Percentiles rank a stretch among this genome's conserved stretches.
Evolutionary conservation across 2,797 vertebrate species (phyloP).

Genomic region (Tragopan temminckii): DNA sequence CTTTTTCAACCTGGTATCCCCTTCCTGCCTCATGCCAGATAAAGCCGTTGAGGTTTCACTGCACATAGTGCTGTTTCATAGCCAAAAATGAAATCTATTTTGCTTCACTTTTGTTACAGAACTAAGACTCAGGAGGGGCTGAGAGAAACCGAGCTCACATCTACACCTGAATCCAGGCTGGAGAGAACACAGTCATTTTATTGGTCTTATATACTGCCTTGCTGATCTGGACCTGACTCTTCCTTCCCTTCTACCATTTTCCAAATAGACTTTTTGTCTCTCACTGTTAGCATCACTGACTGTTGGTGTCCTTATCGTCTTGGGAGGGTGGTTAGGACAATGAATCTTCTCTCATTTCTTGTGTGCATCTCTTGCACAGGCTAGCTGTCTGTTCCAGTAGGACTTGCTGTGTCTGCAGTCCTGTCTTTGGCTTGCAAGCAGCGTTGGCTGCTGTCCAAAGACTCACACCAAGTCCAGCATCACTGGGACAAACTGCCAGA

Average conservation of each 20-base stretch:
- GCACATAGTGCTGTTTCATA: not conserved
- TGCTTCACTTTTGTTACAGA: not conserved
- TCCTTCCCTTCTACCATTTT: not conserved
- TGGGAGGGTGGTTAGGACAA: not conserved
- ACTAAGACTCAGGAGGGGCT: not conserved
- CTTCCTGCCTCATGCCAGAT: not conserved
- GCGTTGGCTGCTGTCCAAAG: not conserved
- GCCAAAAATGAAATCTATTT: not conserved
- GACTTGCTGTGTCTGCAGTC: not conserved
- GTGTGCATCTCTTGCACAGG: rapidly evolving
- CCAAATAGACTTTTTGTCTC: not conserved
- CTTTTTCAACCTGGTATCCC: not conserved
- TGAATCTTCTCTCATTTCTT: not conserved
- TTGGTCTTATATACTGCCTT: not conserved
- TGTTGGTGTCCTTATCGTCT: not conserved
- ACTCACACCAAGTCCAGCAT: not conserved
- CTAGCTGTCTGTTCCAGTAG: not conserved
- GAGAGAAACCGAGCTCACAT: not conserved
- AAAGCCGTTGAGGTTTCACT: not conserved
- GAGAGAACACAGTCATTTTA: not conserved
- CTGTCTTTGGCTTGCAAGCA: conserved; percentile 24
- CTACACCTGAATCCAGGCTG: not conserved
- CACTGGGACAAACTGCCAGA: conserved; percentile 21
- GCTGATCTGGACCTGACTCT: not conserved
- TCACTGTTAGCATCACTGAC: not conserved